Evolutionary conservation across 2,113 vertebrate species (phyloP).

Genomic region (Halcyon malimbica): DNA sequence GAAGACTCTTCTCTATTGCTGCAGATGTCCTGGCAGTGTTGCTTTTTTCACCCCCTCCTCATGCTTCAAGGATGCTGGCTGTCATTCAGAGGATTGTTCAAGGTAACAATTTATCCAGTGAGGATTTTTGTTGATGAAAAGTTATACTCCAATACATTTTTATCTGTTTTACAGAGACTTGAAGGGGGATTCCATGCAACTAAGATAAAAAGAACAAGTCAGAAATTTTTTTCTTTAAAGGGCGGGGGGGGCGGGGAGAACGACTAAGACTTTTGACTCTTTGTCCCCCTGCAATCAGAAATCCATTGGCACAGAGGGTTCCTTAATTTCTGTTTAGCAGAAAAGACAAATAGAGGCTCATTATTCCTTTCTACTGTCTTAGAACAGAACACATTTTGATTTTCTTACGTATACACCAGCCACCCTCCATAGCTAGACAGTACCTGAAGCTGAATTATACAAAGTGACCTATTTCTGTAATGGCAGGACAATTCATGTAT

Average conservation of each 20-base stretch:
- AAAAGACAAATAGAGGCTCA: not conserved
- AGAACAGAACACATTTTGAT: not conserved
- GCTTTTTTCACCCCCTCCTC: not conserved
- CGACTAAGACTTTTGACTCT: not conserved
- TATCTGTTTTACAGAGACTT: not conserved
- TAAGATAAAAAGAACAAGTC: not conserved
- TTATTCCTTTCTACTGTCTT: not conserved
- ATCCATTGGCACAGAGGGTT: not conserved
- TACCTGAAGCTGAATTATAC: not conserved
- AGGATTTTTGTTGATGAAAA: not conserved
- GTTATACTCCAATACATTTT: not conserved
- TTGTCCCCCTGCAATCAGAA: not conserved
- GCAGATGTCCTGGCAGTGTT: not conserved
- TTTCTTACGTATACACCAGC: not conserved
- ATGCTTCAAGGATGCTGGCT: not conserved
- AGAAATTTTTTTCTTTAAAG: not conserved
- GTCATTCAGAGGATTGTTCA: not conserved
- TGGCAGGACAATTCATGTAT: not conserved
- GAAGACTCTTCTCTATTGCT: not conserved
- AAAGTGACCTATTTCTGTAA: not conserved
- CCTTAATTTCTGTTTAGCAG: not conserved
- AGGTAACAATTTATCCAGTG: not conserved
- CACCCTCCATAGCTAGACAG: not conserved
- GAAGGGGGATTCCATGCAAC: not conserved
- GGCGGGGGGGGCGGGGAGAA: too few species aligned